Evolutionary conservation across 2,888 invertebrate species (phyloP).

Genomic region (Tetropium fuscum): DNA sequence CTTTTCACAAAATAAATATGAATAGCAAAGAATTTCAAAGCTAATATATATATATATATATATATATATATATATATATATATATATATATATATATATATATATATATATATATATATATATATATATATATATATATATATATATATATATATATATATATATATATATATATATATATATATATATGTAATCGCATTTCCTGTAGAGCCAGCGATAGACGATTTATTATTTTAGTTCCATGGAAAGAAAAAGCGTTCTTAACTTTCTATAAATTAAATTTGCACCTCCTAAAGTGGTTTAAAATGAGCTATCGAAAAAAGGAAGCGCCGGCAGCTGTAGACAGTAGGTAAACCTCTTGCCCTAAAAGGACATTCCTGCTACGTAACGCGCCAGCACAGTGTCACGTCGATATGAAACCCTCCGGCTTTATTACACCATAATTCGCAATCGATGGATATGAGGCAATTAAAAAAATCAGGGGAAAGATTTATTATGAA

Average conservation of each 20-base stretch:
- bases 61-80: too few species aligned
- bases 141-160: too few species aligned
- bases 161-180: too few species aligned
- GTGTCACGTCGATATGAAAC: conserved; percentile 24
- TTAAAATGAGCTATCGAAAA: conserved; percentile 44
- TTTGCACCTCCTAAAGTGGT: conserved; percentile 46
- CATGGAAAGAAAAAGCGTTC: conserved; percentile 32
- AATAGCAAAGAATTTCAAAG: too few species aligned
- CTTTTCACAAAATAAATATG: too few species aligned
- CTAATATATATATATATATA: too few species aligned
- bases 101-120: too few species aligned
- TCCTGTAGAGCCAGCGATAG: too few species aligned
- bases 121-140: too few species aligned
- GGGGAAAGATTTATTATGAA: too few species aligned
- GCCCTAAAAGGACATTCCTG: conserved; percentile 51
- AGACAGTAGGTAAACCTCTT: conserved; percentile 54
- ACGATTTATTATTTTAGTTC: conserved; percentile 7
- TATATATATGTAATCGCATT: too few species aligned
- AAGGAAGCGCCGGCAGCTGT: conserved; percentile 42
- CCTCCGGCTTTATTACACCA: conserved; percentile 41
- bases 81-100: too few species aligned
- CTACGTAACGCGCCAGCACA: conserved; percentile 40
- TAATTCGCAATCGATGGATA: conserved; percentile 32
- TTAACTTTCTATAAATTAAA: conserved; percentile 45
- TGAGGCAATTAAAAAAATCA: conserved; percentile 30